Evolutionary conservation across 2,888 invertebrate species (phyloP), one percentile per base, ranked within the genome.

Genomic region (Polymixis lichenea): DNA sequence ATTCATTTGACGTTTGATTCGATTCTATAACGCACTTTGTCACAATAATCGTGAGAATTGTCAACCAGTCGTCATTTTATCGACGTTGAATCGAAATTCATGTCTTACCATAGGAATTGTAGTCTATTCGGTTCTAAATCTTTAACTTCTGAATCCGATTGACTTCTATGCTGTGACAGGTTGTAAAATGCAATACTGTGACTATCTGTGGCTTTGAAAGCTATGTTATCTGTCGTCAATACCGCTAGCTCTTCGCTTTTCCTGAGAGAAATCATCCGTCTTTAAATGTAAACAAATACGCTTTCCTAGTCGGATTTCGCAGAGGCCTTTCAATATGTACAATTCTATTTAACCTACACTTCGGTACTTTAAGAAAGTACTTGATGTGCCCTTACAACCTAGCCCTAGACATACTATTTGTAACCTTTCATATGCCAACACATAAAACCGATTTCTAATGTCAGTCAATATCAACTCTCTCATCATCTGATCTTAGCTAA

Each of bases 241-340:
- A 22, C 51, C 19, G 49, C 65, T 43, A 66, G 53, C 19, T 65
- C 60, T 68, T 65, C 64, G 53, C 61, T 77, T n/a, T 60, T 78
- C 43, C 49, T 46, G 32, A 46, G 79, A 71, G 83, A 80, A 80
- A 80, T 71, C 79, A 32, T 17, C 19, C 46, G 19, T 70, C 53
- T 83, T 66, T 49, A 56, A 51, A 77, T 82, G 83, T 60, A 70
- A 83, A 70, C 60, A 83, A 83, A 78, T 69, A 69, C 64, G 60
- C 60, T 83, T 66, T 83, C 83, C 25, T 43, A 56, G n/a, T 65
- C 32, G 17, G 71, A 51, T 78, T 70, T 83, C 79, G 56, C 60
- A 60, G 53, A 77, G 43, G 62, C 11, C 53, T 68, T 64, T 66
- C 32, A 62, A 51, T 62, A 53, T 77, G 25, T 70, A n/a, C 22